Conservation (phyloP, 2,888 invertebrate genomes). For the Lasius platythorax region DNA sequence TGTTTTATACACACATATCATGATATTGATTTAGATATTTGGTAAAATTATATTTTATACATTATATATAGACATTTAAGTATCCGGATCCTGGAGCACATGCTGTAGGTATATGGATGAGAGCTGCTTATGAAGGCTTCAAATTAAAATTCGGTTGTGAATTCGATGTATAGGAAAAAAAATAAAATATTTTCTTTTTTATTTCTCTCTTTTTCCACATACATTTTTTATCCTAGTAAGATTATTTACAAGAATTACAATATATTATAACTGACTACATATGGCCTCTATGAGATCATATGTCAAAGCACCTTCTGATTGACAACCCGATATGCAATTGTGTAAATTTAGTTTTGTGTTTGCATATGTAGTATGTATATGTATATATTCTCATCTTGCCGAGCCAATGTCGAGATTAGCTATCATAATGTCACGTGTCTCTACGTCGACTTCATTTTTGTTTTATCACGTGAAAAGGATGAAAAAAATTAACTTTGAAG, state of each 20-base stretch:
- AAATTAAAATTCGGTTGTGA: slow-evolving; percentile 79
- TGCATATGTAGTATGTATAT: neutral
- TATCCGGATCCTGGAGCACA: slow-evolving; percentile 89
- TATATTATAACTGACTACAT: neutral
- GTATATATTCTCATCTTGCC: neutral
- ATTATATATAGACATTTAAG: slow-evolving; percentile 61
- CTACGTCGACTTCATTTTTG: slow-evolving; percentile 67
- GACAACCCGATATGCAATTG: slow-evolving; percentile 30
- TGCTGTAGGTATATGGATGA: slow-evolving; percentile 88
- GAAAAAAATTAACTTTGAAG: slow-evolving; percentile 63
- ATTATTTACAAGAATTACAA: neutral
- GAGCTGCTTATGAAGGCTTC: slow-evolving; percentile 86
- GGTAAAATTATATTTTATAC: neutral
- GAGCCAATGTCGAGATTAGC: slow-evolving; percentile 48
- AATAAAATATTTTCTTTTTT: neutral
- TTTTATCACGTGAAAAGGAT: slow-evolving; percentile 76
- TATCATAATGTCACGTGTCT: slow-evolving; percentile 77
- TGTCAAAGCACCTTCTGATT: neutral
- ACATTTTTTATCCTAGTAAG: neutral
- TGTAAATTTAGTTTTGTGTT: slow-evolving; percentile 56
- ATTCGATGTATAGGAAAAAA: neutral
- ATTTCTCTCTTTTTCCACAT: neutral
- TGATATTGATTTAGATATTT: slow-evolving; percentile 1
- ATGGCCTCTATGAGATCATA: neutral
- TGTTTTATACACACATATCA: neutral